Evolutionary conservation across 2,113 vertebrate genomes (phyloP).

Genomic region (Carassius auratus): DNA sequence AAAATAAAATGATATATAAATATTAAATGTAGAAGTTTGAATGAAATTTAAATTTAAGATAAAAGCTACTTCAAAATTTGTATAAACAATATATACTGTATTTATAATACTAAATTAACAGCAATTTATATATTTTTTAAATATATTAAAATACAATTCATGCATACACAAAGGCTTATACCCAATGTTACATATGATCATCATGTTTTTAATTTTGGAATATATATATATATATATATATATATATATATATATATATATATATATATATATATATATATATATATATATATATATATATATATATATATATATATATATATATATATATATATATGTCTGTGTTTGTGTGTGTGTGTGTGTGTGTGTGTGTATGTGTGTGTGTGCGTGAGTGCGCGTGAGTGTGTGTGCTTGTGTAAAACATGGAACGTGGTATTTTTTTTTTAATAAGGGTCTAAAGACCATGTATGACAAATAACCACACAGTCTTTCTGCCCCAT

Average conservation of each 20-base stretch:
- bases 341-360: no score
- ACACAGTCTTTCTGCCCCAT: slow-evolving; percentile 54
- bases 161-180: background rate
- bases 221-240: no score
- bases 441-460: background rate
- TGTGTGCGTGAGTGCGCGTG: no score
- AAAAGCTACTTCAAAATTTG: background rate
- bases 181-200: background rate
- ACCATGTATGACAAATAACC: slow-evolving; percentile 42
- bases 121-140: background rate
- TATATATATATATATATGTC: no score
- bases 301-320: no score
- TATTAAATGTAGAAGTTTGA: background rate
- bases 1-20: background rate
- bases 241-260: no score
- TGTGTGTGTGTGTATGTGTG: no score
- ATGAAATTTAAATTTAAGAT: background rate
- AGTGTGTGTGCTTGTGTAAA: no score
- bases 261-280: no score
- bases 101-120: background rate
- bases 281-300: no score
- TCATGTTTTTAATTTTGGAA: background rate
- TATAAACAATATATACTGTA: background rate
- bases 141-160: background rate
- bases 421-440: no score